phyloP scores from a whole-genome alignment of 2,888 invertebrate species.

The Petrolisthes manimaculis region DNA sequence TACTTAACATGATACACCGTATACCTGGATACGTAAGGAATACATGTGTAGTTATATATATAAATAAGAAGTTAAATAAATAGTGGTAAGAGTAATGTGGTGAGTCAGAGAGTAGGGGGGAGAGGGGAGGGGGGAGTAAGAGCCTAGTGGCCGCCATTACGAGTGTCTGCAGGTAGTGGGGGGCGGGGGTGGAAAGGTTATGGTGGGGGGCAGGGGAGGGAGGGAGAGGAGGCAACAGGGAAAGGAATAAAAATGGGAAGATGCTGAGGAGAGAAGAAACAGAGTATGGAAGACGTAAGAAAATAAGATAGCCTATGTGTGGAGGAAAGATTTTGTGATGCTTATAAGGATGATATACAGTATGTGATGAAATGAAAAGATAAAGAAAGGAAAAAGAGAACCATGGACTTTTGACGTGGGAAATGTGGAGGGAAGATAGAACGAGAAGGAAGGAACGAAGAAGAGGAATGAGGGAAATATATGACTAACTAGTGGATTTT shows the following conservation, averaged over 20 bases:
- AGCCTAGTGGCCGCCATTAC: constrained; percentile 17
- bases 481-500: too few relatives aligned
- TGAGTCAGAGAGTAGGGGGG: constrained; percentile 19
- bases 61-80: not conserved
- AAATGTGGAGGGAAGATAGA: too few relatives aligned
- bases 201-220: not conserved
- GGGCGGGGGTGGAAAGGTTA: not conserved
- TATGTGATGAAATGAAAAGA: too few relatives aligned
- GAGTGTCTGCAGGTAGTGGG: constrained; percentile 25
- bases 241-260: not conserved
- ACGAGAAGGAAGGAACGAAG: too few relatives aligned
- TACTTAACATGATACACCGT: too few relatives aligned
- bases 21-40: too few relatives aligned
- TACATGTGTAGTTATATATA: not conserved
- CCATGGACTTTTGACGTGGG: not conserved
- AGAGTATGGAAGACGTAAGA: not conserved
- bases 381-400: not conserved
- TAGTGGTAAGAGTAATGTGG: not conserved
- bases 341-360: too few relatives aligned
- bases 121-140: not conserved
- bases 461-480: too few relatives aligned
- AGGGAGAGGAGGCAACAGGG: not conserved
- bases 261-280: not conserved
- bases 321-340: too few relatives aligned
- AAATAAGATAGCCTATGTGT: not conserved